Evolutionary conservation across 1,140 invertebrate species (phyloP).

Genomic region (Aporrectodea caliginosa): DNA sequence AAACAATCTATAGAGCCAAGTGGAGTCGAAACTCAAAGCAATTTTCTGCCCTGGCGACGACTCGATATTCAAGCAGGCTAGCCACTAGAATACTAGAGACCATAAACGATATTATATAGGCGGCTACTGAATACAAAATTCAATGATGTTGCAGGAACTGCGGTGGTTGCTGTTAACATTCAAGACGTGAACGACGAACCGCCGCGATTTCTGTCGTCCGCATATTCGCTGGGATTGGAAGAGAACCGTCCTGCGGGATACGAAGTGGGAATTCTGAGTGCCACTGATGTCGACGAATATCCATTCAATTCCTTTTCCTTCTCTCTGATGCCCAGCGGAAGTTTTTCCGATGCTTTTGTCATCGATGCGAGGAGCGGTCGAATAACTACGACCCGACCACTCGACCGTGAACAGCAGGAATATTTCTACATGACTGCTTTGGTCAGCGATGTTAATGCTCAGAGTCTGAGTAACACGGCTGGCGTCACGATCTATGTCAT

Average conservation of each 20-base stretch:
- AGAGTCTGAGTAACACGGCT: not conserved
- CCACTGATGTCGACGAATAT: slow-evolving; percentile 21
- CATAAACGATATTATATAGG: too few relatives aligned
- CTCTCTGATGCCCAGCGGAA: not conserved
- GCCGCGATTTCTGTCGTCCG: slow-evolving; percentile 19
- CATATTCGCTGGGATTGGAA: slow-evolving; percentile 20
- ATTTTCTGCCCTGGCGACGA: too few relatives aligned
- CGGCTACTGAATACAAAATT: too few relatives aligned
- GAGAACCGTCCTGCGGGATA: slow-evolving; percentile 25
- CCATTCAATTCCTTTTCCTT: slow-evolving; percentile 14
- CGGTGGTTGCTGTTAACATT: slow-evolving; percentile 69
- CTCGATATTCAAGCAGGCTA: too few relatives aligned
- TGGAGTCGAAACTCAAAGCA: too few relatives aligned
- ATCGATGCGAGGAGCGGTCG: slow-evolving; percentile 2
- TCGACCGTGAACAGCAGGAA: not conserved
- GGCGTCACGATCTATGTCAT: not conserved
- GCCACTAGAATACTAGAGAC: too few relatives aligned
- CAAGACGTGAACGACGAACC: slow-evolving; percentile 31
- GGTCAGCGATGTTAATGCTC: not conserved
- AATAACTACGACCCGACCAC: slow-evolving; percentile 10
- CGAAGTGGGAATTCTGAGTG: slow-evolving; percentile 24
- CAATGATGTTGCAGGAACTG: slow-evolving; percentile 60
- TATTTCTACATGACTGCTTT: not conserved
- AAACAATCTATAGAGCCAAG: too few relatives aligned
- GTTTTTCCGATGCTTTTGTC: not conserved